phyloP scores from a whole-genome alignment of 2,113 vertebrate genomes.

The Mus pahari region DNA sequence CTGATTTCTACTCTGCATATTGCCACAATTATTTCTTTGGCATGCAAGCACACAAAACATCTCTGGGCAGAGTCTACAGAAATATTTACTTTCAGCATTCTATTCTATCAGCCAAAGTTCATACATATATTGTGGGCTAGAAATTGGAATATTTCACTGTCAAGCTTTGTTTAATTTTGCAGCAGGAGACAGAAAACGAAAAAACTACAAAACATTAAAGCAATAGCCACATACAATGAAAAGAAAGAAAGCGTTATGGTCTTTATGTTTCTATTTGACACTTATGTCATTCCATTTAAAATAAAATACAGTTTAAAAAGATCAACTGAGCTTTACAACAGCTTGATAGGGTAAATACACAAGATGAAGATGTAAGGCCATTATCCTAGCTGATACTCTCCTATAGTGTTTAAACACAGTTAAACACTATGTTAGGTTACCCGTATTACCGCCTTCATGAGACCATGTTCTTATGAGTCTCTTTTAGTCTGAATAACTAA shows the following conservation, averaged over 20 bases:
- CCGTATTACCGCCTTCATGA: conserved; percentile 3
- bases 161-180: conserved; percentile 78
- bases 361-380: conserved; percentile 1
- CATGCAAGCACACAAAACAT: conserved; percentile 67
- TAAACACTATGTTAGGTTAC: conserved; percentile 34
- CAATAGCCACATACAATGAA: conserved; percentile 68
- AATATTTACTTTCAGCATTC: conserved; percentile 75
- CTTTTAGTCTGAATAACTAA: conserved; percentile 8
- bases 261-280: conserved; percentile 44
- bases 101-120: conserved; percentile 67
- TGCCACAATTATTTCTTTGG: conserved; percentile 58
- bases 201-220: conserved; percentile 71
- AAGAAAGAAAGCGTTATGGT: conserved; percentile 60
- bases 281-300: conserved; percentile 56
- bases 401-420: not conserved
- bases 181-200: conserved; percentile 35
- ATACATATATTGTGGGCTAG: conserved; percentile 46
- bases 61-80: conserved; percentile 73
- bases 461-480: not conserved
- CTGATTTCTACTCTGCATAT: not conserved
- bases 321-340: not conserved
- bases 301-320: conserved; percentile 52
- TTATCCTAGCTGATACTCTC: not conserved
- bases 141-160: conserved; percentile 81
- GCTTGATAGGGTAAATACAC: conserved; percentile 62